These are phyloP conservation scores for Phthorimaea operculella DNA, from an alignment of 1,140 invertebrate genomes.

Conservation along the genomic window DNA sequence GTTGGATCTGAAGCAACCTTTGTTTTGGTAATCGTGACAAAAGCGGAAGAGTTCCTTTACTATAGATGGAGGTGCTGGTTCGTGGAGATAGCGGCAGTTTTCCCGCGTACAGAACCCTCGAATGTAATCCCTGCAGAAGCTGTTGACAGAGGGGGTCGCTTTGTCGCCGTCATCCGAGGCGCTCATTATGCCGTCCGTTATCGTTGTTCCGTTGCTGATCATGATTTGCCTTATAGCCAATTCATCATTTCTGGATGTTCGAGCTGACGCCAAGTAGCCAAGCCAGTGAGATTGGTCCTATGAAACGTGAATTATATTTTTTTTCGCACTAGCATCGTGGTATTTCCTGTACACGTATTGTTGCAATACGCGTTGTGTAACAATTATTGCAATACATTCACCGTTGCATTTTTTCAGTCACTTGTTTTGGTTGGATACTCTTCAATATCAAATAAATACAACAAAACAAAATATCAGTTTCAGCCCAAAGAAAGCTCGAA, in stretches of 20 bases:
- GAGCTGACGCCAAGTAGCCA: no score
- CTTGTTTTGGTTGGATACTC: no score
- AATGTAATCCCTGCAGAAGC: slow-evolving; percentile 53
- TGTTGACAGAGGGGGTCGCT: slow-evolving; percentile 24
- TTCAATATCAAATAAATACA: no score
- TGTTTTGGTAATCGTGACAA: slow-evolving; percentile 61
- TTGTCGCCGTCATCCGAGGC: slow-evolving; percentile 34
- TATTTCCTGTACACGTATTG: no score
- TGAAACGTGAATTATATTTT: no score
- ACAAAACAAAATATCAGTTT: no score
- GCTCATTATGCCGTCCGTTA: slow-evolving; percentile 35
- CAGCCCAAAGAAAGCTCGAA: no score
- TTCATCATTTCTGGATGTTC: background rate
- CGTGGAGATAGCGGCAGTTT: slow-evolving; percentile 53
- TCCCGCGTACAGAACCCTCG: slow-evolving; percentile 48
- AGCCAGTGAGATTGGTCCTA: no score
- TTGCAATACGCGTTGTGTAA: no score
- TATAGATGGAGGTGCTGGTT: slow-evolving; percentile 41
- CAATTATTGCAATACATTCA: no score
- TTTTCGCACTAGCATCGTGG: no score
- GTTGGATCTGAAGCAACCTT: slow-evolving; percentile 52
- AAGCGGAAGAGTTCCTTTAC: slow-evolving; percentile 56
- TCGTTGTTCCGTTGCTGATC: slow-evolving; percentile 24
- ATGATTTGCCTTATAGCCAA: slow-evolving; percentile 13
- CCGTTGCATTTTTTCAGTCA: no score